Percentiles rank a stretch among this genome's conserved stretches.
These are phyloP conservation scores for Drosophila baimaii DNA, from an alignment of 1,140 invertebrate species.

Conservation along the genomic window DNA sequence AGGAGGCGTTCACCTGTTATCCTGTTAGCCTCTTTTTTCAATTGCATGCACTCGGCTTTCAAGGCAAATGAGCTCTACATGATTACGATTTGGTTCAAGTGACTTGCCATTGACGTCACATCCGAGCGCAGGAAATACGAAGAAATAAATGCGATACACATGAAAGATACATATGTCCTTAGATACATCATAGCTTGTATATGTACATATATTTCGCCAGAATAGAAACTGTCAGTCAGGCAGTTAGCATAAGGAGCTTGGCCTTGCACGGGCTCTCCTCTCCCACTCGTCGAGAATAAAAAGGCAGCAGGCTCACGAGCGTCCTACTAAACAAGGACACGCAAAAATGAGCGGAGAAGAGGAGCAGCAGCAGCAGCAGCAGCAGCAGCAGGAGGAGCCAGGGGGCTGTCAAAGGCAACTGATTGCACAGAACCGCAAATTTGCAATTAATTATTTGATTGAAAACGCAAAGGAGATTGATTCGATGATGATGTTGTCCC, in stretches of 20 bases:
- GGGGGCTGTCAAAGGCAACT: slow-evolving; percentile 27
- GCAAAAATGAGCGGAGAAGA: neutral
- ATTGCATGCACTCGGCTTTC: slow-evolving; percentile 65
- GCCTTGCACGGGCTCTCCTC: slow-evolving; percentile 22
- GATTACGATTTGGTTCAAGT: slow-evolving; percentile 74
- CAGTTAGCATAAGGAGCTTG: slow-evolving; percentile 38
- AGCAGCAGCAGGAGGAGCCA: neutral
- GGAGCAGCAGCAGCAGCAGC: neutral
- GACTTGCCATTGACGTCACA: slow-evolving; percentile 58
- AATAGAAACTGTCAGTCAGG: slow-evolving; percentile 48
- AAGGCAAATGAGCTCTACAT: slow-evolving; percentile 76
- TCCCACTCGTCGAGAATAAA: slow-evolving; percentile 8
- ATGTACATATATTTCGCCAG: slow-evolving; percentile 6
- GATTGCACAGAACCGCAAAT: slow-evolving; percentile 47
- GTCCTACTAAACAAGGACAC: slow-evolving; percentile 11
- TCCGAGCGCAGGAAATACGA: slow-evolving; percentile 23
- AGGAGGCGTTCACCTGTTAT: slow-evolving; percentile 50
- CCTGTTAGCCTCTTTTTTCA: slow-evolving; percentile 69
- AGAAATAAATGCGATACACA: slow-evolving; percentile 37
- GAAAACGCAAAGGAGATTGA: slow-evolving; percentile 46
- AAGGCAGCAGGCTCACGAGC: slow-evolving; percentile 5
- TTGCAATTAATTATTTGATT: slow-evolving; percentile 53
- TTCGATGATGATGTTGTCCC: slow-evolving; percentile 33
- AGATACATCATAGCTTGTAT: slow-evolving; percentile 17
- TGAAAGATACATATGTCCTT: slow-evolving; percentile 4